Percentiles rank a stretch among this genome's conserved stretches.
phyloP scores from a whole-genome alignment of 2,797 vertebrate species.

The Pelochelys cantorii region DNA sequence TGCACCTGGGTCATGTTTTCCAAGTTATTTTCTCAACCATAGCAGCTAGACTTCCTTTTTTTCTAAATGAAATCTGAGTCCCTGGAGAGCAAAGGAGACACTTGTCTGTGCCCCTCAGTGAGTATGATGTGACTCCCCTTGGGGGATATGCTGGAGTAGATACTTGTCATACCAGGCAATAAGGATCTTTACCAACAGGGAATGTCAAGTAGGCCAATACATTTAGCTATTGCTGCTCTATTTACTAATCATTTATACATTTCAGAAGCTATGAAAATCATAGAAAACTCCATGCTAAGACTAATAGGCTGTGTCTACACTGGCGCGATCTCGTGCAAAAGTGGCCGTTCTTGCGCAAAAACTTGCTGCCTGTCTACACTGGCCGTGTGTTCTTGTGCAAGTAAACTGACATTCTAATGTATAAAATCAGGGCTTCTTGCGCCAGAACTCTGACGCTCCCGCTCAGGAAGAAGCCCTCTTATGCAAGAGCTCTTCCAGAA shows the following conservation, averaged over 20 bases:
- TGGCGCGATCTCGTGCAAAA: too few relatives aligned
- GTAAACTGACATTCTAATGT: too few relatives aligned
- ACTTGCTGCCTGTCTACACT: too few relatives aligned
- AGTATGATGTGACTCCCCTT: fast-evolving
- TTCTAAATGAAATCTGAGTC: not conserved
- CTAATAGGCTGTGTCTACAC: not conserved
- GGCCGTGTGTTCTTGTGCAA: too few relatives aligned
- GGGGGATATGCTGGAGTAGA: not conserved
- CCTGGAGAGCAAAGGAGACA: not conserved
- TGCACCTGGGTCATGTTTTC: not conserved
- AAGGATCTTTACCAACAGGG: not conserved
- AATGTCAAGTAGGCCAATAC: not conserved
- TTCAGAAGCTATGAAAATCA: slow-evolving; percentile 54
- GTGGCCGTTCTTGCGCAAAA: too few relatives aligned
- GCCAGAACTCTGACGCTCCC: too few relatives aligned
- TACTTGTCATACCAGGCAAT: not conserved
- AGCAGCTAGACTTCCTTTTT: not conserved
- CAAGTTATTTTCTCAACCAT: fast-evolving
- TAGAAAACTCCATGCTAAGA: not conserved
- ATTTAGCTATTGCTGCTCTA: not conserved
- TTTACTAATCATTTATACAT: slow-evolving; percentile 53
- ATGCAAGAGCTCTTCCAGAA: too few relatives aligned
- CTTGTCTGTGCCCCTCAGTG: not conserved
- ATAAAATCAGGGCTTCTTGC: too few relatives aligned
- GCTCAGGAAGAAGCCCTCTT: too few relatives aligned